Conservation (phyloP, 2,888 invertebrate species). For the Cepaea hortensis region DNA sequence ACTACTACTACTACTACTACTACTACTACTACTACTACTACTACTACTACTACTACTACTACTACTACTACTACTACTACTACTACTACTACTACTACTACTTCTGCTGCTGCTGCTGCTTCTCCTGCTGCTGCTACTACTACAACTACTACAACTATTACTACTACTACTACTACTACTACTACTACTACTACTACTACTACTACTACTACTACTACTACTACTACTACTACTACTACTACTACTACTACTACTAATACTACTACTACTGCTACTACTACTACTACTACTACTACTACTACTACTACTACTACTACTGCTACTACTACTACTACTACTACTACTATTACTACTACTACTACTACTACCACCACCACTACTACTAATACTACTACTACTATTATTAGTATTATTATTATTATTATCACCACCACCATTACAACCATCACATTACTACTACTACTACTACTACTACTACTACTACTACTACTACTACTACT, state of each 20-base stretch:
- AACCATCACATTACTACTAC: background rate
- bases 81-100: constrained; percentile 30
- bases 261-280: too few species aligned
- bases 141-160: too few species aligned
- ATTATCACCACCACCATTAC: background rate
- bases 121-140: too few species aligned
- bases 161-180: too few species aligned
- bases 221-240: constrained; percentile 29
- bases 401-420: background rate
- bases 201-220: constrained; percentile 18
- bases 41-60: constrained; percentile 29
- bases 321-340: background rate
- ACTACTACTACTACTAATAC: constrained; percentile 18
- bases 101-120: constrained; percentile 13
- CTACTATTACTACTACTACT: constrained; percentile 1
- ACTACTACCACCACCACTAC: background rate
- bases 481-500: constrained; percentile 11
- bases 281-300: too few species aligned
- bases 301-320: constrained; percentile 1
- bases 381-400: too few species aligned
- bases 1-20: constrained; percentile 18
- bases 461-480: background rate
- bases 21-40: constrained; percentile 28
- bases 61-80: constrained; percentile 28
- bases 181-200: background rate